Evolutionary conservation across 2,797 vertebrate genomes (phyloP).

Genomic region (Artibeus lituratus): DNA sequence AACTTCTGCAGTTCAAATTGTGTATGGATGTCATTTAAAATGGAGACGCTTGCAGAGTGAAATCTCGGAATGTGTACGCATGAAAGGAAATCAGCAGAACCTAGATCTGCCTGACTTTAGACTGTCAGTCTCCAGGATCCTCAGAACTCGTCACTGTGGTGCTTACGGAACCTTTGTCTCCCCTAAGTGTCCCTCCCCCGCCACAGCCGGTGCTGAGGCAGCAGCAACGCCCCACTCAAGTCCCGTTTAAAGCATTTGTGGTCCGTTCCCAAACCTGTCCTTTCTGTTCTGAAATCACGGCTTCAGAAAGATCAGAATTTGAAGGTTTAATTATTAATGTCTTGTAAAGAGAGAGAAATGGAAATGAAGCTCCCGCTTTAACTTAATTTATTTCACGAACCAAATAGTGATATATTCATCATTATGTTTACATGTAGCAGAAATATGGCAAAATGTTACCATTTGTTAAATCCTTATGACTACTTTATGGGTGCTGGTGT

Average conservation of each 20-base stretch:
- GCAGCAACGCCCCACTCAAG: fast-evolving
- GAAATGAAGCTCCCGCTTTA: background rate
- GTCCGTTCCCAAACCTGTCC: background rate
- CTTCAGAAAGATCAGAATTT: background rate
- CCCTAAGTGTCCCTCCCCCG: background rate
- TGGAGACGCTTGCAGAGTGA: background rate
- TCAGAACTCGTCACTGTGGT: background rate
- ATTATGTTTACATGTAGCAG: background rate
- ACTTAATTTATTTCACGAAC: background rate
- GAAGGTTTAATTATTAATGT: conserved; percentile 19
- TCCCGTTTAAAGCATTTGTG: background rate
- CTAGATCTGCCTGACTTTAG: background rate
- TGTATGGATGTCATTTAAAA: background rate
- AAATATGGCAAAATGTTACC: background rate
- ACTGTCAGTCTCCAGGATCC: background rate
- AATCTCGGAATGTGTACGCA: background rate
- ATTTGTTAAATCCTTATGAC: background rate
- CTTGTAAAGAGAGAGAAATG: conserved; percentile 13
- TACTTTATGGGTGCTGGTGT: background rate
- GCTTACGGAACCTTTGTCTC: background rate
- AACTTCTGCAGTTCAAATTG: background rate
- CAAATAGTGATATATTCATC: background rate
- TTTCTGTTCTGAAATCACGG: background rate
- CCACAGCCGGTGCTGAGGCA: background rate
- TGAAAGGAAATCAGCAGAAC: background rate